Conservation (phyloP, 2,113 vertebrate genomes). For the Desmodus rotundus region DNA sequence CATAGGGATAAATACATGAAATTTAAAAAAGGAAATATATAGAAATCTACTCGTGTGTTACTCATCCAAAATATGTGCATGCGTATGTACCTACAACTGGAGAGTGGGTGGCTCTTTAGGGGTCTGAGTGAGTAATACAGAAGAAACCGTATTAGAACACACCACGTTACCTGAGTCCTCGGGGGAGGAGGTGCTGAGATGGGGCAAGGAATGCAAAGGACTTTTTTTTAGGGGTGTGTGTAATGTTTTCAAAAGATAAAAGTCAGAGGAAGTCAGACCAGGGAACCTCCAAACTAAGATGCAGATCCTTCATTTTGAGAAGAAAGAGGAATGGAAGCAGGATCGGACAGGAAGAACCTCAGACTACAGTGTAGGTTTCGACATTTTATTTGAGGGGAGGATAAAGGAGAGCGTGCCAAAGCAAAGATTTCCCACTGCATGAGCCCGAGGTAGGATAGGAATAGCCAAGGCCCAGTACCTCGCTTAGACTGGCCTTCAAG, state of each 20-base stretch:
- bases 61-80: not conserved
- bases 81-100: accelerated
- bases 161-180: not conserved
- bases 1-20: not conserved
- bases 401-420: accelerated
- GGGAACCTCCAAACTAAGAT: not conserved
- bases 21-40: not conserved
- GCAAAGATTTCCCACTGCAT: not conserved
- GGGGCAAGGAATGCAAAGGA: not conserved
- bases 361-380: not conserved
- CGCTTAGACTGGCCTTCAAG: no score
- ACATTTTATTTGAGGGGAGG: not conserved
- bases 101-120: not conserved
- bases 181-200: not conserved
- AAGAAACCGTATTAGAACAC: not conserved
- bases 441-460: not conserved
- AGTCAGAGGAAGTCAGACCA: not conserved
- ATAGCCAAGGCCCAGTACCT: not conserved
- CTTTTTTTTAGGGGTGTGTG: accelerated
- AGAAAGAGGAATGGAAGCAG: not conserved
- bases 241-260: not conserved
- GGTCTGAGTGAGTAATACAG: not conserved
- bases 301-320: not conserved
- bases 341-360: not conserved
- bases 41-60: not conserved